Conservation (phyloP, 2,113 vertebrate species). For the Pycnonotus jocosus region DNA sequence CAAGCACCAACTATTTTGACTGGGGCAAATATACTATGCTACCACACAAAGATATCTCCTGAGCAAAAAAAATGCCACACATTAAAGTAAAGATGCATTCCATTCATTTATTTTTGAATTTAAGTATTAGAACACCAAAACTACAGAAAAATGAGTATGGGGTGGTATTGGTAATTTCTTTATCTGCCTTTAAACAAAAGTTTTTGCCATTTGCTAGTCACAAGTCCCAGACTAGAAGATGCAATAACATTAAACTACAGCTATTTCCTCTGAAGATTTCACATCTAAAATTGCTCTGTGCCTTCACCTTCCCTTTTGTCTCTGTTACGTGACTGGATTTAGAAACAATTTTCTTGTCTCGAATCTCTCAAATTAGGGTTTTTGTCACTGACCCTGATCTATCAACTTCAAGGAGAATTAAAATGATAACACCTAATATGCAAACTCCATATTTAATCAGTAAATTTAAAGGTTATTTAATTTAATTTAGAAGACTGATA, state of each 20-base stretch:
- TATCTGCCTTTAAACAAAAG: neutral
- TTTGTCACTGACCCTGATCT: neutral
- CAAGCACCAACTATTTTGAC: neutral
- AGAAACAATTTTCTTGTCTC: neutral
- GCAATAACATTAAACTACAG: neutral
- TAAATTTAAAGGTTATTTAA: neutral
- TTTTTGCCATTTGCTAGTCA: neutral
- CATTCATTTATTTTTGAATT: neutral
- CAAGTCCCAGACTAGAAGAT: neutral
- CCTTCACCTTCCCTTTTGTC: slow-evolving; percentile 2
- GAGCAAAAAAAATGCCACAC: neutral
- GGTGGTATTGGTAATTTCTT: neutral
- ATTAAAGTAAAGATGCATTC: neutral
- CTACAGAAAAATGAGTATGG: neutral
- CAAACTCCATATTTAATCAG: neutral
- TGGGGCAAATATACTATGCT: neutral
- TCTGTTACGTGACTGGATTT: neutral
- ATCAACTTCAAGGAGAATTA: neutral
- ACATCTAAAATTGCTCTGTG: slow-evolving; percentile 35
- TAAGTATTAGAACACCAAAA: neutral
- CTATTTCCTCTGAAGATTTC: slow-evolving; percentile 27
- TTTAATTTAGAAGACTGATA: neutral
- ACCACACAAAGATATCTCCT: neutral
- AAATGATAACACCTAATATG: neutral
- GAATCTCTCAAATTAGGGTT: neutral